phyloP scores from a whole-genome alignment of 2,888 invertebrate species.

The Sphinx pinastri region DNA sequence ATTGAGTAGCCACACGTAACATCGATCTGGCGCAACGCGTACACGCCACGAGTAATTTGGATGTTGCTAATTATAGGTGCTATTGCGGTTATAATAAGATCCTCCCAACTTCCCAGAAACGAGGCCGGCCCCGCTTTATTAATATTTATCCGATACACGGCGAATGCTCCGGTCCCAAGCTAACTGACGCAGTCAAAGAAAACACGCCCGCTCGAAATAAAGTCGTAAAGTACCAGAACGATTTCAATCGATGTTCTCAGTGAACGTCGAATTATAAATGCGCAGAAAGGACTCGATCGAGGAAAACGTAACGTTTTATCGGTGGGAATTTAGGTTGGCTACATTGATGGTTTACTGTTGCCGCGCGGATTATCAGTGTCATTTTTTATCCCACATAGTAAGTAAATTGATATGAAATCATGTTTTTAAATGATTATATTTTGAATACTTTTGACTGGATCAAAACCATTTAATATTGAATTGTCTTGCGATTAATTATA shows the following conservation, averaged over 20 bases:
- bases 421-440: background rate
- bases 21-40: conserved; percentile 72
- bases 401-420: background rate
- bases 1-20: conserved; percentile 70
- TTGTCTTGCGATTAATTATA: background rate
- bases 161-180: conserved; percentile 71
- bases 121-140: conserved; percentile 82
- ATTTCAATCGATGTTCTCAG: conserved; percentile 78
- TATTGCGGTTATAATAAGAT: conserved; percentile 85
- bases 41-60: conserved; percentile 78
- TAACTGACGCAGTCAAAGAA: conserved; percentile 83
- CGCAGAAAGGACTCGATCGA: conserved; percentile 66
- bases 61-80: conserved; percentile 83
- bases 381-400: no score
- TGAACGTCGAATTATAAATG: conserved; percentile 73
- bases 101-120: conserved; percentile 82
- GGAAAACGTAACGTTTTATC: conserved; percentile 59
- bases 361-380: no score
- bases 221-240: conserved; percentile 82
- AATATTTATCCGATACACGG: conserved; percentile 83
- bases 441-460: background rate
- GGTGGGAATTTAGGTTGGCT: conserved; percentile 46
- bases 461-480: background rate
- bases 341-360: background rate
- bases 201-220: conserved; percentile 80